Evolutionary conservation across 2,888 invertebrate species (phyloP).

Genomic region (Hartigia nigra): DNA sequence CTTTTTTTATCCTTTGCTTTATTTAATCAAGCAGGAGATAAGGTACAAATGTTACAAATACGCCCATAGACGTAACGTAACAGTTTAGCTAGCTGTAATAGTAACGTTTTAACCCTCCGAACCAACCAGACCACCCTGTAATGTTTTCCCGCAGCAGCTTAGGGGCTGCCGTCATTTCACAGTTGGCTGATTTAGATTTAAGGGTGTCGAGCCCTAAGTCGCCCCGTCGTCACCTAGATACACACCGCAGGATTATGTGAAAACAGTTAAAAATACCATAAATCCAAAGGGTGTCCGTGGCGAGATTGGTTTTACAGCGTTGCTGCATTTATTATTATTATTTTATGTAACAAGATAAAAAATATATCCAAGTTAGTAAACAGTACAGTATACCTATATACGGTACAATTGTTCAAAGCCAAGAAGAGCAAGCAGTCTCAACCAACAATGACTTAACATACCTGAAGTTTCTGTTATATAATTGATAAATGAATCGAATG

Average conservation of each 20-base stretch:
- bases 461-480: neutral
- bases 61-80: neutral
- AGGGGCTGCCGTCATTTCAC: slow-evolving; percentile 32
- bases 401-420: neutral
- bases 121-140: neutral
- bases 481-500: neutral
- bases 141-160: slow-evolving; percentile 1
- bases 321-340: neutral
- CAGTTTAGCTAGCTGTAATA: neutral
- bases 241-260: slow-evolving; percentile 6
- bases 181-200: slow-evolving; percentile 36
- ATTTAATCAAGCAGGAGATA: neutral
- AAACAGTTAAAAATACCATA: neutral
- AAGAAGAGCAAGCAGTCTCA: neutral
- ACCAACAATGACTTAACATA: neutral
- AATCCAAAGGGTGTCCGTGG: neutral
- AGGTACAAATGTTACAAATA: neutral
- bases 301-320: neutral
- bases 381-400: neutral
- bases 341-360: neutral
- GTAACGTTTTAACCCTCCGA: neutral
- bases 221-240: slow-evolving; percentile 9
- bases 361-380: neutral
- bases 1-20: neutral
- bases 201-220: slow-evolving; percentile 30